Evolutionary conservation across 2,797 vertebrate species (phyloP).

Genomic region (Sparus aurata): DNA sequence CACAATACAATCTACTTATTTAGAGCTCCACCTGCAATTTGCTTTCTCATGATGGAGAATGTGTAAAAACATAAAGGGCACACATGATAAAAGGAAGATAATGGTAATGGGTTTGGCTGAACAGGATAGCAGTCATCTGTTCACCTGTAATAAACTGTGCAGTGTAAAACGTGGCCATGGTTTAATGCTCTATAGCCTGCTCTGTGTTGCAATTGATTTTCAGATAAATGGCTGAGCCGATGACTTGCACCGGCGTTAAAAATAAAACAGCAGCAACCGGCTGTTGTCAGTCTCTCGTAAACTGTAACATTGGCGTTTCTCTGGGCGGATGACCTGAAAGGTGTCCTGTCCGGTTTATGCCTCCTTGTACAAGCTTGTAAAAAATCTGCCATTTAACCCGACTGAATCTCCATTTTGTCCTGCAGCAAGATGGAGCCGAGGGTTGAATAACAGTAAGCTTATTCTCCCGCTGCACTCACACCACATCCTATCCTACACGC

Average conservation of each 20-base stretch:
- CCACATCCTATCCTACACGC: constrained; percentile 76
- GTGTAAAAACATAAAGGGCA: constrained; percentile 40
- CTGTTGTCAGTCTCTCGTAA: constrained; percentile 24
- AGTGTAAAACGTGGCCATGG: constrained; percentile 21
- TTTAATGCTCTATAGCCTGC: constrained; percentile 25
- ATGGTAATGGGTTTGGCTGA: constrained; percentile 39
- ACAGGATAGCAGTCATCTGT: constrained; percentile 37
- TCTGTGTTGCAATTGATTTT: constrained; percentile 38
- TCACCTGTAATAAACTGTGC: constrained; percentile 36
- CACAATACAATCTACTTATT: constrained; percentile 19
- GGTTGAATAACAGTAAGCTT: constrained; percentile 68
- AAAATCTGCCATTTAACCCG: constrained; percentile 69
- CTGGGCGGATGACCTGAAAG: constrained; percentile 28
- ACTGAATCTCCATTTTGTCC: constrained; percentile 74
- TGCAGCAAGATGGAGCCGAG: constrained; percentile 62
- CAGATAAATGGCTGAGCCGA: constrained; percentile 38
- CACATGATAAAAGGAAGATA: constrained; percentile 39
- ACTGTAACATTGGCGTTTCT: constrained; percentile 42
- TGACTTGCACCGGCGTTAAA: constrained; percentile 30
- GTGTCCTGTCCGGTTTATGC: constrained; percentile 35
- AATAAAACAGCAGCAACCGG: constrained; percentile 38
- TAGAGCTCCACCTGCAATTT: constrained; percentile 39
- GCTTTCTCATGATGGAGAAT: constrained; percentile 30
- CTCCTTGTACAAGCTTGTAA: constrained; percentile 39
- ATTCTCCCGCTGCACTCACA: constrained; percentile 73